Evolutionary conservation across 2,113 vertebrate species (phyloP).

Genomic region (Podarcis raffonei): DNA sequence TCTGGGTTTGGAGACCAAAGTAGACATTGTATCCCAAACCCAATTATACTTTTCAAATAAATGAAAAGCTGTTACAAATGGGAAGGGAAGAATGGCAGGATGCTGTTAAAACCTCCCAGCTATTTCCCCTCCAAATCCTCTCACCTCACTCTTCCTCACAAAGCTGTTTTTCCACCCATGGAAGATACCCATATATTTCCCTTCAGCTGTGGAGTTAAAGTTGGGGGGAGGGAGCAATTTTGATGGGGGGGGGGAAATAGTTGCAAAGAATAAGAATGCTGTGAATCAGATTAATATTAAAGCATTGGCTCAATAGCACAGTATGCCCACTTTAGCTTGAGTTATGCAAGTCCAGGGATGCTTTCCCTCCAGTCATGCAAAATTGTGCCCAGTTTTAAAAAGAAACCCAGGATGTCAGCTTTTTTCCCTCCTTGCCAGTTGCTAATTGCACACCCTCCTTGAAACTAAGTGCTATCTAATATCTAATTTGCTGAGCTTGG

Average conservation of each 20-base stretch:
- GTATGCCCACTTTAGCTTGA: not conserved
- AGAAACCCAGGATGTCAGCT: not conserved
- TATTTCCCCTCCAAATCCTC: not conserved
- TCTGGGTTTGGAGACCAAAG: too few species aligned
- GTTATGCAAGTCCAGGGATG: not conserved
- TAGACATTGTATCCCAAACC: not conserved
- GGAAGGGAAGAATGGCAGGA: not conserved
- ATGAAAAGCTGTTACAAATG: not conserved
- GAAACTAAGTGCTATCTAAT: not conserved
- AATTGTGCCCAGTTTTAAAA: conserved; percentile 9
- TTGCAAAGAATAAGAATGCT: not conserved
- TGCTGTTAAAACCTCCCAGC: too few species aligned
- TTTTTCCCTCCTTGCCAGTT: conserved; percentile 16
- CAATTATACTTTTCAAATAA: not conserved
- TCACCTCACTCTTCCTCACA: not conserved
- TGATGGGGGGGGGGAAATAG: not conserved
- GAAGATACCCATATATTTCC: not conserved
- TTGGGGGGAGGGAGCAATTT: not conserved
- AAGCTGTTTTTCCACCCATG: not conserved
- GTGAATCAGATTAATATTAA: not conserved
- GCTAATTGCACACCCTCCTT: not conserved
- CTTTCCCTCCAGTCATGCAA: not conserved
- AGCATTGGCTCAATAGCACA: not conserved
- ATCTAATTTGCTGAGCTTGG: not conserved
- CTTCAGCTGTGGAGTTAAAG: too few species aligned